phyloP scores from a whole-genome alignment of 2,888 invertebrate species.

The Deroplatys truncata region DNA sequence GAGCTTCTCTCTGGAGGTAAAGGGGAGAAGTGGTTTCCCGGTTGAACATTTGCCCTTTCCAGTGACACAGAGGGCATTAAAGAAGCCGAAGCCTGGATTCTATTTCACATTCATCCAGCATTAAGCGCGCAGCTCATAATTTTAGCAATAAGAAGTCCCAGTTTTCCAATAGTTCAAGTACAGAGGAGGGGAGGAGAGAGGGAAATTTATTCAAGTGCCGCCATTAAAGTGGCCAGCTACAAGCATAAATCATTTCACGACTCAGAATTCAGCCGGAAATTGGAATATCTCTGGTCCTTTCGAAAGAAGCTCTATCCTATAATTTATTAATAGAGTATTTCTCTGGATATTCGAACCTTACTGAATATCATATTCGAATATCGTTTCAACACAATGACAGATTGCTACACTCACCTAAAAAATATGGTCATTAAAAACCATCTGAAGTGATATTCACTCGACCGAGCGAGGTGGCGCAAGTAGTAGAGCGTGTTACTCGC shows the following conservation, averaged over 20 bases:
- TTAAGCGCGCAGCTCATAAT: neutral
- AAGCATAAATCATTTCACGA: neutral
- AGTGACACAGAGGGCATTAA: neutral
- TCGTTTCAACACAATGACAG: neutral
- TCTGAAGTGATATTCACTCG: no score
- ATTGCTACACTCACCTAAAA: neutral
- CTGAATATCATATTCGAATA: neutral
- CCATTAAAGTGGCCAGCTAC: neutral
- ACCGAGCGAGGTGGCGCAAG: no score
- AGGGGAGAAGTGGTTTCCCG: no score
- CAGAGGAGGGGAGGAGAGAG: neutral
- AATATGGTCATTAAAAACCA: no score
- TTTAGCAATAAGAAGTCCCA: neutral
- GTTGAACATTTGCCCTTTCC: neutral
- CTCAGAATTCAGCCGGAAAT: neutral
- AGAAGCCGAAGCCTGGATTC: neutral
- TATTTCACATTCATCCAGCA: neutral
- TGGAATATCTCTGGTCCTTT: neutral
- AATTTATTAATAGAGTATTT: neutral
- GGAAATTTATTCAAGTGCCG: neutral
- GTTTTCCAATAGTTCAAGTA: neutral
- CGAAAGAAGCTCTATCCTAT: neutral
- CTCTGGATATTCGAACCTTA: neutral
- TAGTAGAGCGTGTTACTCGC: no score
- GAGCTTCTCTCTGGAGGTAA: no score